Evolutionary conservation across 2,888 invertebrate genomes (phyloP).

Genomic region (Ennomos fuscantarius): DNA sequence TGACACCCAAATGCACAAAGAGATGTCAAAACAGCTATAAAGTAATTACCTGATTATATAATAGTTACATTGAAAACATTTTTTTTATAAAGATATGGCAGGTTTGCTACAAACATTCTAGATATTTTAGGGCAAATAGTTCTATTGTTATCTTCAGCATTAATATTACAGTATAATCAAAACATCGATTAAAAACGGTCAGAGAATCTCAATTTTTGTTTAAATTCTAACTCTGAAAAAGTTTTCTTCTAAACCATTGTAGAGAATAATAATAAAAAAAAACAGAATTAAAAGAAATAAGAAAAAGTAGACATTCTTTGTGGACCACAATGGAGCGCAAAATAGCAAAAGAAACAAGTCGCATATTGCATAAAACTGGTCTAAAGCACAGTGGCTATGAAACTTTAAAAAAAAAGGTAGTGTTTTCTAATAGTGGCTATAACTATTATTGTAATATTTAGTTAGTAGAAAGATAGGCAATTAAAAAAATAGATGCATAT

Average conservation of each 20-base stretch:
- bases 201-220: conserved; percentile 46
- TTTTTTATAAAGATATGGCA: too few species aligned
- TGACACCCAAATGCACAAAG: too few species aligned
- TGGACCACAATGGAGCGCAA: conserved; percentile 50
- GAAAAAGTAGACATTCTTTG: conserved; percentile 39
- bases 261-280: conserved; percentile 44
- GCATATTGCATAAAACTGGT: conserved; percentile 54
- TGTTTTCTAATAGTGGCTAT: too few species aligned
- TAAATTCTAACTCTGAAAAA: conserved; percentile 6
- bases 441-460: too few species aligned
- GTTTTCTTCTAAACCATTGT: conserved; percentile 15
- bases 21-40: too few species aligned
- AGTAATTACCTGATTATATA: too few species aligned
- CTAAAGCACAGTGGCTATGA: conserved; percentile 47
- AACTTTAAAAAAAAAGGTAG: conserved; percentile 45
- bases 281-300: too few species aligned
- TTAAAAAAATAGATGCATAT: too few species aligned
- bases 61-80: too few species aligned
- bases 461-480: too few species aligned
- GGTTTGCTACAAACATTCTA: conserved; percentile 5
- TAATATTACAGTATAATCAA: conserved; percentile 20
- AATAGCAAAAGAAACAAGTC: conserved; percentile 50
- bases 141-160: conserved; percentile 18
- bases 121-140: conserved; percentile 27
- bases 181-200: conserved; percentile 26